Base-by-base conservation (phyloP, 2,888 invertebrate species). In the Euplagia quadripunctaria region DNA sequence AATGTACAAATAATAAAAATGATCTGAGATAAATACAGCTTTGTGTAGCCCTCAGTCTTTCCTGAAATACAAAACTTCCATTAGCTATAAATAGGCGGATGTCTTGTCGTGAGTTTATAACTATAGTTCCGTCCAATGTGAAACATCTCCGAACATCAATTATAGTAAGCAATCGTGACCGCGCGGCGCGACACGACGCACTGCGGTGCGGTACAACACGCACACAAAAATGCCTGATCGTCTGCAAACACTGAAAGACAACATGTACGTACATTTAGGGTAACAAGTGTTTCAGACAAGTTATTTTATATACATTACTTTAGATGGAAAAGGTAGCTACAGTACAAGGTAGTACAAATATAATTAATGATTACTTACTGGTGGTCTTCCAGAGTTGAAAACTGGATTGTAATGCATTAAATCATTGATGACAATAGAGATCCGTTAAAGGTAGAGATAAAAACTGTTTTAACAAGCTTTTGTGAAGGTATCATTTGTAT, bases 121-220 rank as follows among this genome's bases (percentile, higher is more conserved):
- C 66, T 65, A 43, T 64, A 67, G 70, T 72, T 68, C 64, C 75
- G 70, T 67, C 41, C 72, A 68, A 70, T 43, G 70, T 46, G 52
- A 70, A 76, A 74, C 71, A 65, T 68, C 49, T 55, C 68, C 71
- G 76, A 74, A 73, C 83, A 84, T 83, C 82, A 84, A 84, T 84
- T 82, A 83, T 76, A 20, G 69, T 73, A 80, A 76, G 79, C 79
- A 76, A 84, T 78, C 83, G 80, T 78, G 77, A 73, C 69, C 77
- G 70, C 43, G 72, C 70, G 42, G 64, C 71, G 51, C 61, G 76
- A 65, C 74, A 0, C 66, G 42, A 20, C 67, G 16, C 55, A 61
- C 11, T 8, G 61, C 20, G 43, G 43, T 42, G 52, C 58, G 61
- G 52, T 42, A 42, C 46, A 58, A 61, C 17, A 46, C 68, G 58